Evolutionary conservation across 2,113 vertebrate species (phyloP), one percentile per base, ranked within the genome.

Genomic region (Lethenteron camtschaticum): DNA sequence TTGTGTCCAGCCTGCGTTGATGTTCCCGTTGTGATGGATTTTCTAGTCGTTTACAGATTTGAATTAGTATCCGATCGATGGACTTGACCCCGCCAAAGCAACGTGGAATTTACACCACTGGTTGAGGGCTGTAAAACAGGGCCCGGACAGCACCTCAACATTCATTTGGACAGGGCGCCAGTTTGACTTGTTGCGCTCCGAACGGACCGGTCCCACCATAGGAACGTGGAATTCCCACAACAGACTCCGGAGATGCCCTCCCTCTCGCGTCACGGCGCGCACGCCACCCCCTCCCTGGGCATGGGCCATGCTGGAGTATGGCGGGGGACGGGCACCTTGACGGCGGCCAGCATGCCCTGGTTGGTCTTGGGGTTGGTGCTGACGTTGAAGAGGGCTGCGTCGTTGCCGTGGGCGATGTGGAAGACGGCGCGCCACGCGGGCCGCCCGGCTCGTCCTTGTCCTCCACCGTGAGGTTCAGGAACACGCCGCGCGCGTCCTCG

Each of bases 361-460:
- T 99, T 99, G 71, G 86, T 94, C 75, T 90, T 84, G 0, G 85
- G 86, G 74, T 99, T 96, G 72, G 91, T 96, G 68, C 88, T 85
- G 73, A 99, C 86, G 74, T 94, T 83, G 9, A 99, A 96, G 73
- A 86, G 92, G 77, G 85, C 86, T 3, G 81, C 84, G 0, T 86
- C 86, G 75, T 99, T 95, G 57, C 91, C 91, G 0, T 86, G 91
- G 72, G 95, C 88, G 76, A 99, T 96, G 63, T 87, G 91, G 75
- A 94, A 99, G 12, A 85, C 80, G 0, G 90, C 90, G 74, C 85
- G 84, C 87, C 91, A 90, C 0, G 90, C 90, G 2, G 86, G 0
- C 89, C 96, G 7, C 80, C 74, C 0, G 90, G 91, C 71, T 99
- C 90, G 0, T 99, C 94, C 70, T 83, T 80, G 78, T 99, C 91